Evolutionary conservation across 2,888 invertebrate species (phyloP), one percentile per base, ranked within the genome.

Genomic region (Ennomos erosarius): DNA sequence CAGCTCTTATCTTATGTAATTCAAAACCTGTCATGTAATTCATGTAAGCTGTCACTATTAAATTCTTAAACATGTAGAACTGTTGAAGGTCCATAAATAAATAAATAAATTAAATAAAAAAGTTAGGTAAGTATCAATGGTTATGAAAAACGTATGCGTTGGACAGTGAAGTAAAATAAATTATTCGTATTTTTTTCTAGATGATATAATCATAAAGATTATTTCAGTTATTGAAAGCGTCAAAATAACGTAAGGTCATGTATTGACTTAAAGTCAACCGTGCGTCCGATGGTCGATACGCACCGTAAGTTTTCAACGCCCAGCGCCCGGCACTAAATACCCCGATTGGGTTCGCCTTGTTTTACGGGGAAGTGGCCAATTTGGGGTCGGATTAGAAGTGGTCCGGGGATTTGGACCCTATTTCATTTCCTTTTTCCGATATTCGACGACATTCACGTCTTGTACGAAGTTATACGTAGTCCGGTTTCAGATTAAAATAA

Each of bases 311-410:
- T 60, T 54, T 43, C 26, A 60, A 37, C 59, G 59, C 49, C 36
- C 54, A 55, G 46, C 55, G 43, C 55, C 55, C 44, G 51, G 51
- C 55, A 60, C 59, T 60, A 60, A 60, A 60, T 60, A 60, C 59
- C 59, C 59, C 59, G 59, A 60, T 60, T 60, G 59, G 59, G 59
- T 51, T 55, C 52, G 54, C 59, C 59, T 60, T 60, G 59, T 60
- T 60, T 60, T 55, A 59, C 59, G 54, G 55, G 58, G 42, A 59
- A 60, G 59, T 60, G 55, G 55, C 42, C 59, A 60, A 60, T 60
- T 60, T 60, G 39, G 55, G 59, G 51, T 34, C 39, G 55, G 59
- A 60, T 60, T 60, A 60, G 59, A 55, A 60, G 55, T 55, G 59
- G 54, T 55, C 59, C 39, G 47, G 48, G 59, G 59, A 55, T 51